Percentiles rank a stretch among this genome's conserved stretches.
These are phyloP conservation scores for Cheiracanthium punctorium DNA, from an alignment of 2,888 invertebrate species.

Conservation along the genomic window DNA sequence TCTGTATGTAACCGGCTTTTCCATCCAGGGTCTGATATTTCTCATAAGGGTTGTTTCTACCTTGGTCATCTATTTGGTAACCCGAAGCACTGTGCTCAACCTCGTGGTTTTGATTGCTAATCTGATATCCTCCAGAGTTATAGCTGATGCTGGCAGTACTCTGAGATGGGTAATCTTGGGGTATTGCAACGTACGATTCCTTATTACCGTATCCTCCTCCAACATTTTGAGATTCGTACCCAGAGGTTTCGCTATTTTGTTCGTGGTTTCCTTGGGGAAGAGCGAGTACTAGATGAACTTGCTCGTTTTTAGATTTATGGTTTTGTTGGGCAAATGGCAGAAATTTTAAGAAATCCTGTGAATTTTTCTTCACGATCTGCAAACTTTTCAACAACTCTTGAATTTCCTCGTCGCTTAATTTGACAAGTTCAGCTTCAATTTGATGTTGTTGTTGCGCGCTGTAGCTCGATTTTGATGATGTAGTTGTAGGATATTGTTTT, in stretches of 20 bases:
- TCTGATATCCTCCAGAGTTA: slow-evolving; percentile 31
- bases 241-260: background rate
- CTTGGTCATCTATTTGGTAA: slow-evolving; percentile 25
- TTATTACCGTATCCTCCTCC: slow-evolving; percentile 2
- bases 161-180: slow-evolving; percentile 18
- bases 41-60: background rate
- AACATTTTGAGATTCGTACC: background rate
- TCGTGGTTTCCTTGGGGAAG: slow-evolving; percentile 34
- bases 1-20: slow-evolving; percentile 3
- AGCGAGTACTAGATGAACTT: slow-evolving; percentile 39
- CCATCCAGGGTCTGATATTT: slow-evolving; percentile 15
- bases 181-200: background rate
- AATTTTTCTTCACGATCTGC: slow-evolving; percentile 38
- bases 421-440: slow-evolving; percentile 61
- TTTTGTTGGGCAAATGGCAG: slow-evolving; percentile 23
- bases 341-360: slow-evolving; percentile 46
- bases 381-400: slow-evolving; percentile 41
- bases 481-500: background rate
- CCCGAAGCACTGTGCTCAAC: slow-evolving; percentile 16
- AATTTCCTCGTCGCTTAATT: slow-evolving; percentile 47
- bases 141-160: background rate
- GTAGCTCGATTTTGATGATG: slow-evolving; percentile 9
- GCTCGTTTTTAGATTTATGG: slow-evolving; percentile 18
- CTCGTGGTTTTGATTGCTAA: slow-evolving; percentile 9
- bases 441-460: slow-evolving; percentile 27